Conservation (phyloP, 2,797 vertebrate genomes). For the Loriculus beryllinus region DNA sequence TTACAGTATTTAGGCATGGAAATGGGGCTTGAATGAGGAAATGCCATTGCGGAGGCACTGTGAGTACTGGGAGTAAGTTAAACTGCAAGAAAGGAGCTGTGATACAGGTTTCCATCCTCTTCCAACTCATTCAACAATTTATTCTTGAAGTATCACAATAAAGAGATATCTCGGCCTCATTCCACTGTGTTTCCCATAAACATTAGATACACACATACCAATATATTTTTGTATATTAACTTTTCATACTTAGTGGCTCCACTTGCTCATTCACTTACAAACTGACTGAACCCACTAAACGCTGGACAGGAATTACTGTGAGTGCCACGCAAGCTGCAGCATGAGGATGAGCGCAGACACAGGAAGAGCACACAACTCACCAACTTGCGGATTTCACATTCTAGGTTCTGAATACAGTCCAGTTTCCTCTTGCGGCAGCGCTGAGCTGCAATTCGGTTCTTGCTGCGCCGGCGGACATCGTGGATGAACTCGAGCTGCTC, state of each 20-base stretch:
- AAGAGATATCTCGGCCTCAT: background rate
- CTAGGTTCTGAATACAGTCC: slow-evolving; percentile 97
- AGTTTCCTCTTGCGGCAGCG: slow-evolving; percentile 98
- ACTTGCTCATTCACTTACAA: accelerated
- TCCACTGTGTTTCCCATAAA: background rate
- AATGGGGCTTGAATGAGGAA: background rate
- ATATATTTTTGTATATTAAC: background rate
- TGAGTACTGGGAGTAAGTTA: background rate
- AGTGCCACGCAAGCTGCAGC: background rate
- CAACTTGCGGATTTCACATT: slow-evolving; percentile 97
- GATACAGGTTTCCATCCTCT: background rate
- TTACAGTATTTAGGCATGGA: background rate
- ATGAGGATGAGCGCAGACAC: accelerated
- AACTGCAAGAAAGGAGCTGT: background rate
- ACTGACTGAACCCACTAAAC: background rate
- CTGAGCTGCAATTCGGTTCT: slow-evolving; percentile 96
- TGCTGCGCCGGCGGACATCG: slow-evolving; percentile 92
- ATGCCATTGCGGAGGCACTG: background rate
- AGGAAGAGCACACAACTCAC: slow-evolving; percentile 67
- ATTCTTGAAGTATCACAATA: background rate
- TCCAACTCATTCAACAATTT: background rate
- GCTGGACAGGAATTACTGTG: background rate
- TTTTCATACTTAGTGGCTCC: background rate
- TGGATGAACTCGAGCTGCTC: slow-evolving; percentile 99
- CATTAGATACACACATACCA: background rate